Percentiles rank a stretch among this genome's conserved stretches.
phyloP scores from a whole-genome alignment of 2,797 vertebrate species.

The Percopsis omiscomaycus region DNA sequence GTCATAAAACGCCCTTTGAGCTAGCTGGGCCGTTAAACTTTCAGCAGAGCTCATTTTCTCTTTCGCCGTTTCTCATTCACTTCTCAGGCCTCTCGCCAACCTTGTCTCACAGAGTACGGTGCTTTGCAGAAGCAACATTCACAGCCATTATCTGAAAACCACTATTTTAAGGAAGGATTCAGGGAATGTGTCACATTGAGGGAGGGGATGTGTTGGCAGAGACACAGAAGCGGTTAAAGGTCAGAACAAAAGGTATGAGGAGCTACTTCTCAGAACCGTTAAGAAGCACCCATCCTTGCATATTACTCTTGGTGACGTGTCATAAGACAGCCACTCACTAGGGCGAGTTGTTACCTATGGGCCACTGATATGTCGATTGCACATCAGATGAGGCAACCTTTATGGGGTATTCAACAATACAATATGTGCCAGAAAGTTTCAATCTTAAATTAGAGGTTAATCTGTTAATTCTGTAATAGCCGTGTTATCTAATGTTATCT shows the following conservation, averaged over 20 bases:
- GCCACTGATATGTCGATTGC: conserved; percentile 15
- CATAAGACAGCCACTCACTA: conserved; percentile 16
- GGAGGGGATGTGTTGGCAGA: conserved; percentile 9
- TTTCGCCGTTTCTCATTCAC: conserved; percentile 1
- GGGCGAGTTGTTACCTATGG: conserved; percentile 21
- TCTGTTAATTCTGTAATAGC: too few relatives aligned
- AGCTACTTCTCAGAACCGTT: background rate
- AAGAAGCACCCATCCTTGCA: too few relatives aligned
- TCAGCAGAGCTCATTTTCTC: conserved; percentile 21
- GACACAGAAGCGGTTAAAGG: conserved; percentile 7
- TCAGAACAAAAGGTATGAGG: conserved; percentile 20
- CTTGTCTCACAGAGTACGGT: conserved; percentile 22
- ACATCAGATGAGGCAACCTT: conserved; percentile 2
- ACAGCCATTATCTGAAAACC: conserved; percentile 19
- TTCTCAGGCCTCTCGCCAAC: conserved; percentile 28
- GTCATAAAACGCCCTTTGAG: conserved; percentile 62
- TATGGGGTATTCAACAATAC: background rate
- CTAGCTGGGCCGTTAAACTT: conserved; percentile 53
- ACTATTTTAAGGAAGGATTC: conserved; percentile 3
- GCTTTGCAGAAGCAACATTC: conserved; percentile 35
- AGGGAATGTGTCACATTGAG: conserved; percentile 23
- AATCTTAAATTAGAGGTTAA: conserved; percentile 35
- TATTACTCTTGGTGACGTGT: background rate
- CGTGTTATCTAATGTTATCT: too few relatives aligned
- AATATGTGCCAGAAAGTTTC: conserved; percentile 19